Percentiles rank a stretch among this genome's conserved stretches.
Conservation (phyloP, 2,888 invertebrate species). For the Drosophila ezoana region DNA sequence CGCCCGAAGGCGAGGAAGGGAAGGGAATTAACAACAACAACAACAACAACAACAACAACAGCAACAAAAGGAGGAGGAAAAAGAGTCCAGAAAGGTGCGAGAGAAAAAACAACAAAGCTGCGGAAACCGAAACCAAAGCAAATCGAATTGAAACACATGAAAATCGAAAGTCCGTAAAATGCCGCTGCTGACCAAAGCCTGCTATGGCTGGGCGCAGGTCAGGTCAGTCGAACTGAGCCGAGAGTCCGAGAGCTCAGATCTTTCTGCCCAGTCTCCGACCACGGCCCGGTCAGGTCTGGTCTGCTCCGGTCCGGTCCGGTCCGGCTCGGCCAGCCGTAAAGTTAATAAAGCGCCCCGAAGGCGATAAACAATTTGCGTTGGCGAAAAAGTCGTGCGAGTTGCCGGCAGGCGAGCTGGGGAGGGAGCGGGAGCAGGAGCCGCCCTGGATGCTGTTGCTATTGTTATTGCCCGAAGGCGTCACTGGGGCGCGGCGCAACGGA, state of each 20-base stretch:
- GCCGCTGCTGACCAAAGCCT: conserved; percentile 7
- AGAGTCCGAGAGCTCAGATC: conserved; percentile 7
- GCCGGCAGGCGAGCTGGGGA: not conserved
- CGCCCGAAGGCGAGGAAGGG: conserved; percentile 9
- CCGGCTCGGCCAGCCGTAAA: conserved; percentile 63
- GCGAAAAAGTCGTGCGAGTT: conserved; percentile 41
- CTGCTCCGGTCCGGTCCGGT: not conserved
- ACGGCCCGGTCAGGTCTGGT: not conserved
- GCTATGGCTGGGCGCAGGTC: not conserved
- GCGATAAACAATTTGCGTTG: conserved; percentile 73
- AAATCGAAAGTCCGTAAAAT: conserved; percentile 56
- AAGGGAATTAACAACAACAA: conserved; percentile 2
- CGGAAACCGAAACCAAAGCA: conserved; percentile 11
- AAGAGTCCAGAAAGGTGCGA: conserved; percentile 23
- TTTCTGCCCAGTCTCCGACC: conserved; percentile 4
- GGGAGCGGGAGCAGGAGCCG: not conserved
- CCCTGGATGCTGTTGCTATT: not conserved
- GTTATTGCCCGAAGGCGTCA: conserved; percentile 44
- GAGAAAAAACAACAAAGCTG: conserved; percentile 6
- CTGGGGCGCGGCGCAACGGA: conserved; percentile 39
- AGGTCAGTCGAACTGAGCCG: conserved; percentile 21
- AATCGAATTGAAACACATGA: conserved; percentile 46
- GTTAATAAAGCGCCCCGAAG: conserved; percentile 74
- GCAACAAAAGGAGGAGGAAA: not conserved
- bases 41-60: not conserved